Percentiles rank a stretch among this genome's conserved stretches.
Evolutionary conservation across 2,888 invertebrate genomes (phyloP).

Genomic region (Lasioglossum villosulum): DNA sequence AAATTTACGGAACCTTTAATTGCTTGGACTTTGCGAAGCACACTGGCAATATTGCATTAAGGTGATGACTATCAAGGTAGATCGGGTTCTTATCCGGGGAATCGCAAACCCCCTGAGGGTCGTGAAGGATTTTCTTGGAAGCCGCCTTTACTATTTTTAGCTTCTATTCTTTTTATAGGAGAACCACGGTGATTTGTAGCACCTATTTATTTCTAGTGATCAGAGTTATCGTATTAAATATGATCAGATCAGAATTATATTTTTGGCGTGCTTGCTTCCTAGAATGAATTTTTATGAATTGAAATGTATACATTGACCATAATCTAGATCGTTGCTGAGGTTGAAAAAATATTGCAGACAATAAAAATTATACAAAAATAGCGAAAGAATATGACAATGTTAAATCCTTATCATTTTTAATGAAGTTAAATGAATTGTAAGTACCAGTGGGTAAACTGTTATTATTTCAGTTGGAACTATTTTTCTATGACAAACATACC

Average conservation of each 20-base stretch:
- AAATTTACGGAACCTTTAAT: background rate
- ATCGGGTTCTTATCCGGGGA: slow-evolving; percentile 26
- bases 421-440: no score
- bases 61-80: slow-evolving; percentile 3
- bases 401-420: background rate
- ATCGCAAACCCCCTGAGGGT: slow-evolving; percentile 30
- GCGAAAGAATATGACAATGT: background rate
- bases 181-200: background rate
- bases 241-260: background rate
- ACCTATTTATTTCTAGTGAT: background rate
- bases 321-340: no score
- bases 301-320: background rate
- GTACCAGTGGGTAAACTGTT: no score
- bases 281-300: background rate
- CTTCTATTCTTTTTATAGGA: background rate
- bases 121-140: slow-evolving; percentile 10
- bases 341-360: no score
- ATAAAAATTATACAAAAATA: background rate
- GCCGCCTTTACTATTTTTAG: background rate
- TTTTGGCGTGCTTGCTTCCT: background rate
- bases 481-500: background rate
- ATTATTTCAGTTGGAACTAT: background rate
- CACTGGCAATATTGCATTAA: background rate
- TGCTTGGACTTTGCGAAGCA: background rate
- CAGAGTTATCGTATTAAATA: background rate